Conservation (phyloP, 2,888 invertebrate species). For the Coenonympha arcania region DNA sequence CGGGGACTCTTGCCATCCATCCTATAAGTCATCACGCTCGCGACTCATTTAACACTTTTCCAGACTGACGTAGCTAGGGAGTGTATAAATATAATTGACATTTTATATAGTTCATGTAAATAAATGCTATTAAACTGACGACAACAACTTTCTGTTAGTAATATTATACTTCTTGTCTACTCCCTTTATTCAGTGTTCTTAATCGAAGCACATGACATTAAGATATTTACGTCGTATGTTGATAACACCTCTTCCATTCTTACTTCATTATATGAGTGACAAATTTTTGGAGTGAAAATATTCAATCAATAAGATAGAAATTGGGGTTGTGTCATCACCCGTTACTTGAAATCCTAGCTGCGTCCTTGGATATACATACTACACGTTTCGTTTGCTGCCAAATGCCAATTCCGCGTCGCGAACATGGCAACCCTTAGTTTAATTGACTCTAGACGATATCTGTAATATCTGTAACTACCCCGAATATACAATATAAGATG, state of each 20-base stretch:
- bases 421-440: slow-evolving; percentile 39
- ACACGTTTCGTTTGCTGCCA: not conserved
- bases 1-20: slow-evolving; percentile 22
- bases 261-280: too few relatives aligned
- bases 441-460: slow-evolving; percentile 71
- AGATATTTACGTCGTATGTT: too few relatives aligned
- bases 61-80: not conserved
- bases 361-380: not conserved
- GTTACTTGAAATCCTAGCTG: not conserved
- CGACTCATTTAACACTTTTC: slow-evolving; percentile 26
- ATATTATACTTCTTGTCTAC: too few relatives aligned
- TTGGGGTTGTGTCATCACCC: not conserved
- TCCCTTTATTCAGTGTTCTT: too few relatives aligned
- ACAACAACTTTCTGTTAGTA: not conserved
- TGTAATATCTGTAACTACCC: slow-evolving; percentile 63
- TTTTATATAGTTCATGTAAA: not conserved
- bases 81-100: slow-evolving; percentile 1
- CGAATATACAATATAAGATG: slow-evolving; percentile 57
- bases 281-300: too few relatives aligned
- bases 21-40: slow-evolving; percentile 35
- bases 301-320: too few relatives aligned
- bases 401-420: slow-evolving; percentile 30
- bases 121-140: not conserved
- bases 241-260: too few relatives aligned
- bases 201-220: too few relatives aligned